phyloP scores from a whole-genome alignment of 2,113 vertebrate genomes.

The Melanerpes formicivorus region DNA sequence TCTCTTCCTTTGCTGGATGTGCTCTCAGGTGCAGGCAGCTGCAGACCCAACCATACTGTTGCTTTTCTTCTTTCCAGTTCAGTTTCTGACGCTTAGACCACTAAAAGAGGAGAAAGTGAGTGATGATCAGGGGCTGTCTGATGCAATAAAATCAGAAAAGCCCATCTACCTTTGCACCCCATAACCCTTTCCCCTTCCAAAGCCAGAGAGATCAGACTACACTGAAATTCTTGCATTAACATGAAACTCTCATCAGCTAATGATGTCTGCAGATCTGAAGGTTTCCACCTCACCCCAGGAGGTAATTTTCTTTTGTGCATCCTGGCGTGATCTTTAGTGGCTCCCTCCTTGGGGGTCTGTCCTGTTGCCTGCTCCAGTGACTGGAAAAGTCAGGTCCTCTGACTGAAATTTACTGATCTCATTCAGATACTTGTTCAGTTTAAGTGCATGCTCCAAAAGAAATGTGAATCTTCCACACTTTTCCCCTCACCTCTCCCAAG shows the following conservation, averaged over 20 bases:
- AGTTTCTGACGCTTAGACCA: not conserved
- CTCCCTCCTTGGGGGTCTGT: not conserved
- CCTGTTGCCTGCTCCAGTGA: accelerated
- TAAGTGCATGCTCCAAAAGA: accelerated
- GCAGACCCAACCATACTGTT: not conserved
- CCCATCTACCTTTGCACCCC: not conserved
- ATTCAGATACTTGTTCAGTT: not conserved
- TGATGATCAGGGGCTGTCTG: not conserved
- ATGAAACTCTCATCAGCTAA: not conserved
- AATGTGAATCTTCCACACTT: not conserved
- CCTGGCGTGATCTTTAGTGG: not conserved
- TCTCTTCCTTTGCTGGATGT: not conserved
- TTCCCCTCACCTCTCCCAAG: not conserved
- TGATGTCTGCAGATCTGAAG: not conserved
- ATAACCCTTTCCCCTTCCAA: not conserved
- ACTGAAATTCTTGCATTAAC: accelerated
- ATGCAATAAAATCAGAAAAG: not conserved
- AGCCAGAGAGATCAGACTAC: not conserved
- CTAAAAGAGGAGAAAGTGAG: not conserved
- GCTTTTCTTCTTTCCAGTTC: not conserved
- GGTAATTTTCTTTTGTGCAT: not conserved
- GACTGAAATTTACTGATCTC: not conserved
- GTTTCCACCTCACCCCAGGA: not conserved
- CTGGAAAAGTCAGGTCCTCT: not conserved
- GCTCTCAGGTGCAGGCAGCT: not conserved